Evolutionary conservation across 2,797 vertebrate species (phyloP).

Genomic region (Falco berigora): DNA sequence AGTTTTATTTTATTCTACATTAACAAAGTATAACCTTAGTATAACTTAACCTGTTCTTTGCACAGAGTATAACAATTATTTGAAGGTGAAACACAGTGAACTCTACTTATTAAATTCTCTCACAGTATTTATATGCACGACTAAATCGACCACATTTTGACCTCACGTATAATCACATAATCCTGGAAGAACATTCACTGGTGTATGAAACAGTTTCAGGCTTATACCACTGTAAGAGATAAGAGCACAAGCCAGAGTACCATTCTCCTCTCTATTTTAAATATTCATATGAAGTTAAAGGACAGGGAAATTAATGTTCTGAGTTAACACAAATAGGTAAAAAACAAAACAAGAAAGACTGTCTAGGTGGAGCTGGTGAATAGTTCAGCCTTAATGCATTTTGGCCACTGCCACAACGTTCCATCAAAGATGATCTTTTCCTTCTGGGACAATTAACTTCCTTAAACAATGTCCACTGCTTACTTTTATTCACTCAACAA

Average conservation of each 20-base stretch:
- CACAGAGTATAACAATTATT: neutral
- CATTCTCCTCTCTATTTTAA: neutral
- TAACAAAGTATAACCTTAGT: accelerated
- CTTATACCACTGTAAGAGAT: neutral
- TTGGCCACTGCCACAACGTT: slow-evolving; percentile 1
- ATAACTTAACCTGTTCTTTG: neutral
- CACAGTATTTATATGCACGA: neutral
- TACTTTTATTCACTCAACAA: neutral
- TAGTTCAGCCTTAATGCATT: neutral
- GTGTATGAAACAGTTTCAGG: neutral
- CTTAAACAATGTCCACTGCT: neutral
- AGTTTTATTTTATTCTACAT: neutral
- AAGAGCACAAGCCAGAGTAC: neutral
- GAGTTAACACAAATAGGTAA: neutral
- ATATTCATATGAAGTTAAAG: neutral
- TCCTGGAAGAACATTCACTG: neutral
- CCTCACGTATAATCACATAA: neutral
- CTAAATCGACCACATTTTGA: neutral
- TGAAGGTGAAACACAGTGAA: neutral
- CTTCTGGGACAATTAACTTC: neutral
- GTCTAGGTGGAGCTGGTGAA: neutral
- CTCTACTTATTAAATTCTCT: neutral
- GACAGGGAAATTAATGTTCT: neutral
- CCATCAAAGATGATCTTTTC: neutral
- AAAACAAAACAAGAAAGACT: neutral